Evolutionary conservation across 53 echinoderm and acorn worm genomes (phyloP), one percentile per base, ranked within the genome.

Genomic region (Holothuria scabra): DNA sequence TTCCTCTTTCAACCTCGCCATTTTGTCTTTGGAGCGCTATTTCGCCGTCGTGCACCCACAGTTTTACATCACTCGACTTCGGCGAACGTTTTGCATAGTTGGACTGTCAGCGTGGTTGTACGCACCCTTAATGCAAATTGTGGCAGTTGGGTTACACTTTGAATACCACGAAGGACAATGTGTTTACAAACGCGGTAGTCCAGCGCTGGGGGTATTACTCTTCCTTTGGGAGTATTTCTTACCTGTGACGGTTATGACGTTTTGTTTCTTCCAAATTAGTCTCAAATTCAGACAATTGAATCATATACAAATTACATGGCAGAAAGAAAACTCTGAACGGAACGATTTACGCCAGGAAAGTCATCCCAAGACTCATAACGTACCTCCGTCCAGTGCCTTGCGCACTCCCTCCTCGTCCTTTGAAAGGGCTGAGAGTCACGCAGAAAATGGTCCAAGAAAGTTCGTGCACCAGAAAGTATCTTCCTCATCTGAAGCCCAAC

Each of bases 11-110:
- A 94, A 94, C 70, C 71, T 94, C 28, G 85, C 90, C 14, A 87
- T 87, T 52, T 83, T 94, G 61, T 94, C 95, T 13, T 82, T 92
- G 20, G 95, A 94, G 55, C 92, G 95, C 2, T 92, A 92, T 83
- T 72, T 88, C 5, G 95, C 95, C 67, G 95, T 94, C 0, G 89
- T 90, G 0, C 90, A 90, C 49, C 91, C 95, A 48, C 72, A 65
- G 18, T 86, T 87, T 60, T 78, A 88, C 31, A 79, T 60, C 11
- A 29, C 55, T 13, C 89, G 85, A 78, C 87, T 83, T 21, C 66
- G 74, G 41, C 89, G 84, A 46, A 84, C 87, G 75, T 92, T 87
- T 52, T 81, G 48, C 19, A 32, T 87, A 32, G 57, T 85, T 33
- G 90, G 90, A n/a, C 59, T 62, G 3, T n/a, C 71, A 22, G 88